Conservation (phyloP, 2,888 invertebrate species). For the Drosophila meridiana region DNA sequence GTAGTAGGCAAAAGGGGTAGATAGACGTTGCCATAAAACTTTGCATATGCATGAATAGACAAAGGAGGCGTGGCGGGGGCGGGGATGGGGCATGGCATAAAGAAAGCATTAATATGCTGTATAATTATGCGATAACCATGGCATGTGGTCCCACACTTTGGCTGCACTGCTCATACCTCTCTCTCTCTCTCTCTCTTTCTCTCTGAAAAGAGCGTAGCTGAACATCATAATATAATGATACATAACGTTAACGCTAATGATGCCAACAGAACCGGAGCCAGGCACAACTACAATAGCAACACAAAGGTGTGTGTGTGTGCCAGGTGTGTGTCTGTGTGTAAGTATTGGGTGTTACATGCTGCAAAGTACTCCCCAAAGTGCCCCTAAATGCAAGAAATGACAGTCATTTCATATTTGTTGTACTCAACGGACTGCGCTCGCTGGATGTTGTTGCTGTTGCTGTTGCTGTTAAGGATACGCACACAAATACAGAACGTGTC, state of each 20-base stretch:
- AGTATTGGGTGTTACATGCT: slow-evolving; percentile 78
- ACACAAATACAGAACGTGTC: slow-evolving; percentile 71
- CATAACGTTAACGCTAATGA: slow-evolving; percentile 81
- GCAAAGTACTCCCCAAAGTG: slow-evolving; percentile 81
- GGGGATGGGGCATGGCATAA: slow-evolving; percentile 17
- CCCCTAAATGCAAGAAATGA: slow-evolving; percentile 80
- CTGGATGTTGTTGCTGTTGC: slow-evolving; percentile 33
- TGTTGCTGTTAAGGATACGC: slow-evolving; percentile 56
- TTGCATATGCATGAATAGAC: slow-evolving; percentile 62
- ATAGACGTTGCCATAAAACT: slow-evolving; percentile 57
- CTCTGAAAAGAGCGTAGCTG: slow-evolving; percentile 37
- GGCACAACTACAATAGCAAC: slow-evolving; percentile 34
- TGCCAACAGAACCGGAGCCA: slow-evolving; percentile 62
- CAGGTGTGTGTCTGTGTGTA: slow-evolving; percentile 57
- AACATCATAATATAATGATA: slow-evolving; percentile 69
- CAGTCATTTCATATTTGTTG: slow-evolving; percentile 79
- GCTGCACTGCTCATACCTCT: background rate
- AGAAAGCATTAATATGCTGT: slow-evolving; percentile 74
- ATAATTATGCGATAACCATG: slow-evolving; percentile 76
- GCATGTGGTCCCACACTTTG: slow-evolving; percentile 25
- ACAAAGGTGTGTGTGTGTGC: slow-evolving; percentile 53
- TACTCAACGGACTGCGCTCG: slow-evolving; percentile 64
- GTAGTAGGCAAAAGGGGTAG: slow-evolving; percentile 3
- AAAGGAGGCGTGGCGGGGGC: background rate
- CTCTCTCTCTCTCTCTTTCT: background rate